A percentile compares a stretch with the other conserved stretches of the same genome.
phyloP scores from a whole-genome alignment of 2,113 vertebrate genomes.

The Pteruthius melanotis region DNA sequence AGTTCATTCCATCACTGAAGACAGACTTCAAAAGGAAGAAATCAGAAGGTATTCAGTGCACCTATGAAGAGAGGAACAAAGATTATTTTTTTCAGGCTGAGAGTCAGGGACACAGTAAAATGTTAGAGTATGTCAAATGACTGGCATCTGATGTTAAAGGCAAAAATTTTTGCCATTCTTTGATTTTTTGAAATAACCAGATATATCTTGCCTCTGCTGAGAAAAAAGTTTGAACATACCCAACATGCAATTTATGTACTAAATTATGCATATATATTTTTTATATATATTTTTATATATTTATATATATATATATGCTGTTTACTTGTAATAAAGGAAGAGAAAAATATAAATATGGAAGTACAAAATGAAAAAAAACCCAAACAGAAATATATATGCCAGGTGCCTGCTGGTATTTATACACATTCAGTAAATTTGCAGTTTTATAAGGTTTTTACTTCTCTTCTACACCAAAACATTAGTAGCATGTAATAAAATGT shows the following conservation, averaged over 20 bases:
- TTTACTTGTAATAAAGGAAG: not conserved
- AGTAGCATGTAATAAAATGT: not conserved
- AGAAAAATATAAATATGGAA: not conserved
- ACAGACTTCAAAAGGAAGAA: not conserved
- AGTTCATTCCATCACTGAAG: not conserved
- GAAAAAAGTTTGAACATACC: not conserved
- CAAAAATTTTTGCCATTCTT: not conserved
- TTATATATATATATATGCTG: not conserved
- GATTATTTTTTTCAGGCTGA: not conserved
- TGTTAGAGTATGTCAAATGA: not conserved
- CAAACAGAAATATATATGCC: not conserved
- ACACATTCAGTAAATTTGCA: not conserved
- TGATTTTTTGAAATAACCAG: not conserved
- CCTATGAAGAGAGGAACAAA: not conserved
- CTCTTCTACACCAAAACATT: not conserved
- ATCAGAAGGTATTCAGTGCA: not conserved
- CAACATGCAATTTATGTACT: not conserved
- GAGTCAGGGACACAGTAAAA: not conserved
- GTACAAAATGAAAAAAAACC: not conserved
- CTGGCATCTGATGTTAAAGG: not conserved
- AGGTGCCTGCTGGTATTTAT: not conserved
- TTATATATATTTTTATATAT: too few species aligned
- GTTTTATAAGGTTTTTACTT: not conserved
- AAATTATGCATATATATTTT: not conserved
- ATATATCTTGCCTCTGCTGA: not conserved